Percentiles rank a stretch among this genome's conserved stretches.
phyloP scores from a whole-genome alignment of 2,113 vertebrate genomes.

The Megaleporinus macrocephalus region DNA sequence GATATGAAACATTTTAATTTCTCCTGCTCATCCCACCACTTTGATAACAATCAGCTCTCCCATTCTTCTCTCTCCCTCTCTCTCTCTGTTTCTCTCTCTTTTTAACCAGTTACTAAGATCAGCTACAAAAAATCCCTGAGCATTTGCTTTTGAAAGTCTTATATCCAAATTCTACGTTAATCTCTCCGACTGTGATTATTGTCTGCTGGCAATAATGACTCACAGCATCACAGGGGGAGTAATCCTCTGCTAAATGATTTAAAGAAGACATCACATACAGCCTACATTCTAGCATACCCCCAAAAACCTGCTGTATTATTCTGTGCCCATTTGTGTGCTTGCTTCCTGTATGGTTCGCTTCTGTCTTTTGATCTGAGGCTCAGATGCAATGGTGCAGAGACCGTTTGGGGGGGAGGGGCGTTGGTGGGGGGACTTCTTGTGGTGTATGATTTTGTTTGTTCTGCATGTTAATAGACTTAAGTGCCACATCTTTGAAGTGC shows the following conservation, averaged over 20 bases:
- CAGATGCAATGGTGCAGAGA: constrained; percentile 14
- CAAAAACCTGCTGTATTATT: not conserved
- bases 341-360: constrained; percentile 11
- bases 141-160: constrained; percentile 26
- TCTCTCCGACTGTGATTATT: constrained; percentile 13
- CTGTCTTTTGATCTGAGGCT: constrained; percentile 39
- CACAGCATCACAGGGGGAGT: not conserved
- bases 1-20: constrained; percentile 99
- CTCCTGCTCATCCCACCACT: constrained; percentile 84
- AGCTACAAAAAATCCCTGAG: constrained; percentile 50
- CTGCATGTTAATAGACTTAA: constrained; percentile 60
- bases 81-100: constrained; percentile 37
- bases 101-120: constrained; percentile 79
- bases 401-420: not conserved
- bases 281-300: not conserved
- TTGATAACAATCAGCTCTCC: constrained; percentile 76
- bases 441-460: constrained; percentile 52
- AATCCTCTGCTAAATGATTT: constrained; percentile 1
- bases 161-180: constrained; percentile 17
- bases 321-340: not conserved
- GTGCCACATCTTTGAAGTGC: constrained; percentile 53
- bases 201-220: constrained; percentile 9
- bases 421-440: constrained; percentile 22
- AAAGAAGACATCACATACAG: constrained; percentile 27
- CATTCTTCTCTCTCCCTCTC: constrained; percentile 51